phyloP scores from a whole-genome alignment of 1,140 invertebrate species.

The Drosophila nasuta region DNA sequence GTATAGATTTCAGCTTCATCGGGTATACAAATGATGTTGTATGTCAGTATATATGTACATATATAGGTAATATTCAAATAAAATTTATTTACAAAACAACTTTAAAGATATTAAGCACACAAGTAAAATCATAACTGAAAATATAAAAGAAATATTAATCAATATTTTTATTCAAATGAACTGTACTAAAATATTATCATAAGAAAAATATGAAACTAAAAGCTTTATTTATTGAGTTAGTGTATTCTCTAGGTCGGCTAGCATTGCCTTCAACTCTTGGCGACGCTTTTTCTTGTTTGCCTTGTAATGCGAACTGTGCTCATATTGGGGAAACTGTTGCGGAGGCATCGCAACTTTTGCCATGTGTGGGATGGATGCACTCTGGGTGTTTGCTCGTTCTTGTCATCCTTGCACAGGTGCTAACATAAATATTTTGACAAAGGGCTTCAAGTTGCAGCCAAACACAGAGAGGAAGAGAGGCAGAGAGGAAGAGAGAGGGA shows the following conservation, averaged over 20 bases:
- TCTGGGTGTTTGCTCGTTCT: background rate
- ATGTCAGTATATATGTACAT: too few relatives aligned
- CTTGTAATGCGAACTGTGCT: conserved; percentile 45
- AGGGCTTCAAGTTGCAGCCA: conserved; percentile 49
- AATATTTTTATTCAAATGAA: too few relatives aligned
- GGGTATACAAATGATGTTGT: too few relatives aligned
- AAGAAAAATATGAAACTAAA: too few relatives aligned
- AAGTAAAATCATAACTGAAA: too few relatives aligned
- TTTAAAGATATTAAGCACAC: too few relatives aligned
- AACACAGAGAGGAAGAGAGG: conserved; percentile 9
- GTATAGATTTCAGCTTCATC: too few relatives aligned
- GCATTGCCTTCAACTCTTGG: background rate
- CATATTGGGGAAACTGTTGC: conserved; percentile 24
- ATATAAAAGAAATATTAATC: too few relatives aligned
- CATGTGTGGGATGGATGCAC: background rate
- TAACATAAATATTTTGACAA: conserved; percentile 79
- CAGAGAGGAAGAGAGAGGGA: background rate
- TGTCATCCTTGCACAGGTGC: conserved; percentile 59
- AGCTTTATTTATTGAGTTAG: background rate
- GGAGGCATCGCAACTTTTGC: background rate
- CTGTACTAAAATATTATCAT: too few relatives aligned
- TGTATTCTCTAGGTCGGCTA: conserved; percentile 12
- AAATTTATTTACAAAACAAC: too few relatives aligned
- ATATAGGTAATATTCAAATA: too few relatives aligned
- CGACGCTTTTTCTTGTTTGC: conserved; percentile 23